Conservation (phyloP, 1,140 invertebrate genomes). For the Cydia amplana region DNA sequence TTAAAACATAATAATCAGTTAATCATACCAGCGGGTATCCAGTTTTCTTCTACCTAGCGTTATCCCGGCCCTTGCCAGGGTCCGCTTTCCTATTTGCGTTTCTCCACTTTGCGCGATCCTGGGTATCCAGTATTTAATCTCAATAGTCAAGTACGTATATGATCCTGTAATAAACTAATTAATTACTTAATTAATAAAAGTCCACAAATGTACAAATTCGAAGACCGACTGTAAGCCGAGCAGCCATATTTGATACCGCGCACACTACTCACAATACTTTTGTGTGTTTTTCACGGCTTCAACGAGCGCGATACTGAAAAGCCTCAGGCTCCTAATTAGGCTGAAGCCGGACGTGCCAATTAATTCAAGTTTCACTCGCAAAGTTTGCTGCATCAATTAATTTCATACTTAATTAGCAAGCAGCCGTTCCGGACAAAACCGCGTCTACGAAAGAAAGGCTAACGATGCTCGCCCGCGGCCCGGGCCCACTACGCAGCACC, state of each 20-base stretch:
- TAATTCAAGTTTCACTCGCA: constrained; percentile 79
- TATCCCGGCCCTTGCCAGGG: no score
- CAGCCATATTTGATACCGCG: constrained; percentile 57
- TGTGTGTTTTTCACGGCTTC: constrained; percentile 76
- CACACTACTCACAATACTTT: constrained; percentile 73
- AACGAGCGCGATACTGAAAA: constrained; percentile 75
- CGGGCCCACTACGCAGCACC: constrained; percentile 62
- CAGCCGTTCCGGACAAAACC: constrained; percentile 63
- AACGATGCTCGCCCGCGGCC: constrained; percentile 69
- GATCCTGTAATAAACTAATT: background rate
- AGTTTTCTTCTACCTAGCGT: no score
- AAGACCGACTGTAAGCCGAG: constrained; percentile 53
- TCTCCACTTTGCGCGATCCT: no score
- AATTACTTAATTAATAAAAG: background rate
- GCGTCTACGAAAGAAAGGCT: constrained; percentile 74
- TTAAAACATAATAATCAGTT: no score
- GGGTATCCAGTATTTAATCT: no score
- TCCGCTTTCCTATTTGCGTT: no score
- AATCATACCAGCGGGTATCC: no score
- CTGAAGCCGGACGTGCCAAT: constrained; percentile 78
- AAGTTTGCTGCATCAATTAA: constrained; percentile 79
- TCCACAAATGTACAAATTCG: constrained; percentile 26
- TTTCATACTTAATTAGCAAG: constrained; percentile 79
- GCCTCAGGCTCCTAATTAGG: constrained; percentile 77
- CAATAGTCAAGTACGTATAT: no score